Evolutionary conservation across 2,113 vertebrate species (phyloP), one percentile per base, ranked within the genome.

Genomic region (Pelmatolapia mariae): DNA sequence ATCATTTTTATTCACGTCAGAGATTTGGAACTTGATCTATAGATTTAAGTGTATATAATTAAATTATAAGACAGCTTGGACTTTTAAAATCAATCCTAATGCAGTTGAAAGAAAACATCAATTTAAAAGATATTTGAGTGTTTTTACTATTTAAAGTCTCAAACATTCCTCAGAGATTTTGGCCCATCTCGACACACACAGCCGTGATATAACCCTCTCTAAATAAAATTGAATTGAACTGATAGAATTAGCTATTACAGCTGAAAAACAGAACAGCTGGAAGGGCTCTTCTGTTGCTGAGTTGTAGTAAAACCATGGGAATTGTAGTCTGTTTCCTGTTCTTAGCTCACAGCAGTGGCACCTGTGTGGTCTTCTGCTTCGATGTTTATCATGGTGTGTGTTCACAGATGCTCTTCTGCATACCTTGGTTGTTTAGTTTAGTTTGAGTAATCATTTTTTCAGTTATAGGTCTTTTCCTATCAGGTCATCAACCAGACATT

Each of bases 81-180:
- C 24, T 76, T 76, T 76, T 47, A 50, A 29, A 76, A 29, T 76
- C 71, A 76, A 47, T 76, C 43, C 71, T 31, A 47, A 76, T 76
- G 4, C 43, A 76, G 43, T 47, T 10, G 31, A 43, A 73, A 45
- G 66, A 43, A 43, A 73, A 73, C 36, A 71, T 38, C 8, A 12
- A 71, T 16, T 71, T 71, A 43, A 24, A 71, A 71, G 66, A 40
- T 24, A 43, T 43, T 24, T 43, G 61, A 66, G 61, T 66, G 61
- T 38, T 66, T 22, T 66, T 66, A 38, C 19, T 66, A 66, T 66
- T 66, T 66, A 38, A 38, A 38, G 61, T 66, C 61, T 66, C 61
- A 66, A 66, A 22, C 61, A 38, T 66, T 66, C 61, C 33, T 66
- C 61, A 38, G 61, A 66, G 61, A 71, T 40, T 15, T 71, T 43